Evolutionary conservation across 2,888 invertebrate species (phyloP), one percentile per base, ranked within the genome.

Genomic region (Heliothis peltigera): DNA sequence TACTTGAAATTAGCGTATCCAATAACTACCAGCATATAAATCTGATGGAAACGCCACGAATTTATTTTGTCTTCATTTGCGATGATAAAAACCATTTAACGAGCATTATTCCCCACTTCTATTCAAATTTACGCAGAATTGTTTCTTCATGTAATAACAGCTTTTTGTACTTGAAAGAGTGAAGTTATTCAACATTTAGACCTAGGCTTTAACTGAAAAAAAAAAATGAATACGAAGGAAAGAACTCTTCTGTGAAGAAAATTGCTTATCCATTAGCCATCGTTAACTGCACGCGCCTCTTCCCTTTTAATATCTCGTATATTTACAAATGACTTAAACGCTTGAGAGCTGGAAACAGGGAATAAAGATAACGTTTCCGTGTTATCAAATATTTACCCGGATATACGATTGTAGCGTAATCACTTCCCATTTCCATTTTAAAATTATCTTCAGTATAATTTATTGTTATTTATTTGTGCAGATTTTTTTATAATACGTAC

Each of bases 231-330:
- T n/a, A n/a, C n/a, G n/a, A n/a, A n/a, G n/a, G n/a, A 39, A 1
- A 10, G 32, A 10, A 32, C 10, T 10, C 39, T 4, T 39, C 39
- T 39, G 6, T 22, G 15, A 42, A 48, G 28, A 48, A 47, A 18
- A 48, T 48, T 52, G 44, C 21, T 46, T 54, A 61, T 61, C 54
- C 61, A 32, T 28, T 42, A 32, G 12, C 19, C 48, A 62, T 32
- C 28, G 43, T 49, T 43, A 43, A 62, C 53, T 62, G 61, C 61
- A 62, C 61, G 61, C 25, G 21, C 43, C 48, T 39, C 39, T 48
- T 39, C n/a, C 44, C n/a, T 42, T 55, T 42, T 22, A 22, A 42
- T 51, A 57, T 48, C 32, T 48, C 15, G 42, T 15, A 56, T 56
- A 57, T 57, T 64, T 28, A 57, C 10, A 57, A 53, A 48, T 47